phyloP scores from a whole-genome alignment of 2,113 vertebrate species.

The Tricholaema leucomelas region DNA sequence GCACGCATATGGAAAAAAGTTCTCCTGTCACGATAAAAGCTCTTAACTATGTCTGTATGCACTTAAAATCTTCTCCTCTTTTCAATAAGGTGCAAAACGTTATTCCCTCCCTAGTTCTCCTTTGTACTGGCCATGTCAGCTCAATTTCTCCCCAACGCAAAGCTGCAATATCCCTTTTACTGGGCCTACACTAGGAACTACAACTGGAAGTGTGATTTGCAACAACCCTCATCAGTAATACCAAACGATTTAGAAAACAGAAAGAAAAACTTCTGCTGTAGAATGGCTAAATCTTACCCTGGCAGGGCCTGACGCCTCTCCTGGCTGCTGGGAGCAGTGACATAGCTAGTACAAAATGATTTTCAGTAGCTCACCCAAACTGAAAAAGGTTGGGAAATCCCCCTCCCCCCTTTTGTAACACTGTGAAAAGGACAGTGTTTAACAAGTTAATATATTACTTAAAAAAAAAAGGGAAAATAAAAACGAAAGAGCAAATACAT shows the following conservation, averaged over 20 bases:
- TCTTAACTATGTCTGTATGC: conserved; percentile 88
- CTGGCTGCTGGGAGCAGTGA: conserved; percentile 51
- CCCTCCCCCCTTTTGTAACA: background rate
- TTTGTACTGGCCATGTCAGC: conserved; percentile 82
- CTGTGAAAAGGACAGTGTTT: conserved; percentile 21
- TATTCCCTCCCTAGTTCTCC: conserved; percentile 82
- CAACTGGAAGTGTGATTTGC: conserved; percentile 67
- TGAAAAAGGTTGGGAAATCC: conserved; percentile 52
- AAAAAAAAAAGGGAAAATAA: background rate
- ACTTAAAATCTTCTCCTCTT: conserved; percentile 84
- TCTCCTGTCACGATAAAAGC: conserved; percentile 88
- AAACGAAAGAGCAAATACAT: conserved; percentile 36
- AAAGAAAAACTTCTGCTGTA: conserved; percentile 1
- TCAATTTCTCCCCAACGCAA: conserved; percentile 73
- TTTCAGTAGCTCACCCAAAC: conserved; percentile 60
- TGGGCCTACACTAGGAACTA: conserved; percentile 68
- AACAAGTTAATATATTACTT: conserved; percentile 50
- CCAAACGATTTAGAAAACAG: background rate
- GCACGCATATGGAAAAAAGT: conserved; percentile 92
- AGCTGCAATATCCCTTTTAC: conserved; percentile 73
- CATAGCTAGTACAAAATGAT: conserved; percentile 64
- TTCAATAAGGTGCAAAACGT: conserved; percentile 91
- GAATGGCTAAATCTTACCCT: conserved; percentile 5
- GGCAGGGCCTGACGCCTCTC: background rate
- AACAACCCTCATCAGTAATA: conserved; percentile 16